A percentile compares a stretch with the other conserved stretches of the same genome.
Conservation (phyloP, 2,888 invertebrate genomes). For the Clusia tigrina region DNA sequence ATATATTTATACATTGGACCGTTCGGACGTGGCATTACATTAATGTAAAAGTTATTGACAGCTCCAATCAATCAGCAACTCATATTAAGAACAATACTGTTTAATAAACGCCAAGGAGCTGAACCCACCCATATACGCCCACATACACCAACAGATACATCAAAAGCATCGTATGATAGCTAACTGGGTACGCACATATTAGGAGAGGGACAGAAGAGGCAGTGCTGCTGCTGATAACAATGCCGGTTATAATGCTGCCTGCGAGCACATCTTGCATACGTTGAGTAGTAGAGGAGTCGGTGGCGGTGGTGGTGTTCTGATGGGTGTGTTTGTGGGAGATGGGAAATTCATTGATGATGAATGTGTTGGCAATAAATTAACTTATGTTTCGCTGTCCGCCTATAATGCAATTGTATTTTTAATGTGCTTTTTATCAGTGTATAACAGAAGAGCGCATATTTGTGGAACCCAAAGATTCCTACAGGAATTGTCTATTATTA, state of each 20-base stretch:
- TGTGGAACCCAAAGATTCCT: no score
- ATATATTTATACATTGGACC: slow-evolving; percentile 23
- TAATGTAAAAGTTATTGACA: slow-evolving; percentile 59
- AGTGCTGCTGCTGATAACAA: neutral
- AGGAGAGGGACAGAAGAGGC: no score
- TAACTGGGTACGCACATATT: no score
- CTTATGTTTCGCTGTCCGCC: slow-evolving; percentile 30
- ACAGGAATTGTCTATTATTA: no score
- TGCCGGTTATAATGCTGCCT: neutral
- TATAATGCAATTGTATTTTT: slow-evolving; percentile 23
- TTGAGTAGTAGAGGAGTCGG: neutral
- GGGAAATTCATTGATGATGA: slow-evolving; percentile 2
- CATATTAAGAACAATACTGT: slow-evolving; percentile 3
- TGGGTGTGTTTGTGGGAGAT: neutral
- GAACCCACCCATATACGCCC: neutral
- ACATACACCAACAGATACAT: neutral
- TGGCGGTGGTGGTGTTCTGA: neutral
- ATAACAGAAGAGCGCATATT: no score
- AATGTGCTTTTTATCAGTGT: slow-evolving; percentile 9
- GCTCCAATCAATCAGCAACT: slow-evolving; percentile 54
- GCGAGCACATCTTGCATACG: neutral
- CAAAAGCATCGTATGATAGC: no score
- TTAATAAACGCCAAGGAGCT: neutral
- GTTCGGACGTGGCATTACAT: slow-evolving; percentile 53
- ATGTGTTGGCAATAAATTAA: slow-evolving; percentile 40